Evolutionary conservation across 2,113 vertebrate genomes (phyloP), one percentile per base, ranked within the genome.

Genomic region (Hoplias malabaricus): DNA sequence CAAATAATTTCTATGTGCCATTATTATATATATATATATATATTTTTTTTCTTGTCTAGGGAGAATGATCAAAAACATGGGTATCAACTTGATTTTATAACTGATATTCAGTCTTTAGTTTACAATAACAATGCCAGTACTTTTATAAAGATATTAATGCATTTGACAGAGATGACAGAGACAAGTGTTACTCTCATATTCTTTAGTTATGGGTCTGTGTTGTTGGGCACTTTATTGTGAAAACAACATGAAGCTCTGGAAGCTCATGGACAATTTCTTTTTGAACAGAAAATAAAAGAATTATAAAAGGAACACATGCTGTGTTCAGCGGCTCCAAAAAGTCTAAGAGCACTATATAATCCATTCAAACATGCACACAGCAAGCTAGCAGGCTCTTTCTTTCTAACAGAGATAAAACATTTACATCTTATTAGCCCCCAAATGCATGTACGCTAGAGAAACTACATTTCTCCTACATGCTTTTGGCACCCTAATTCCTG

Each of bases 401-500:
- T 12, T 48, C n/a, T 50, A 6, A 13, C 6, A 71, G 3, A 40
- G 13, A 56, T 53, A 72, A 57, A 80, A 69, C 34, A 75, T 25
- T 75, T 65, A 34, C 56, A 70, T 65, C 42, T 62, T 46, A 50
- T 70, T 80, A 65, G n/a, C 56, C 31, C 14, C 25, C 57, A 27
- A 25, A 53, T 46, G 27, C 21, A 21, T 43, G 36, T 59, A 54
- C 61, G 38, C 7, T 50, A 25, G 23, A 63, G 29, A 69, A 68
- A 68, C 48, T 61, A 66, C 53, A 59, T 68, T 79, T 71, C 13
- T 43, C 14, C 56, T 75, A 42, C 11, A 21, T 69, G 69, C 23
- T 43, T 73, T 16, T 48, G 74, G 29, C 68, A 23, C 25, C 48
- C 14, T 75, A 70, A 77, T 74, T 77, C 80, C 57, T 40, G 0